These are phyloP conservation scores for Seriola rivoliana DNA, from an alignment of 2,113 vertebrate genomes.

Conservation along the genomic window DNA sequence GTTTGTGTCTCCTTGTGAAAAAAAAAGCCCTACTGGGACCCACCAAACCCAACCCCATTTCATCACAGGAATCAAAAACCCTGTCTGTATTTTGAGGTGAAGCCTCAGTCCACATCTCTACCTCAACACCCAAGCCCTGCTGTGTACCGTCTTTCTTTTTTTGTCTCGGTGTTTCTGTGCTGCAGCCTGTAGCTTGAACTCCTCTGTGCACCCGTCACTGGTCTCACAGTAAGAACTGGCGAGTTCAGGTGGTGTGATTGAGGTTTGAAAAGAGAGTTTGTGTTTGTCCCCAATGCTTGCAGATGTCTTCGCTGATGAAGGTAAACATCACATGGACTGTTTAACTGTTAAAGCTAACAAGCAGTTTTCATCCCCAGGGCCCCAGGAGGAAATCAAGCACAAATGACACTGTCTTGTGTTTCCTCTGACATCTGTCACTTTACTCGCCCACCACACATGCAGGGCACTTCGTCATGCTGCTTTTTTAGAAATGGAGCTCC, in stretches of 20 bases:
- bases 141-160: slow-evolving; percentile 37
- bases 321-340: slow-evolving; percentile 77
- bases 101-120: slow-evolving; percentile 24
- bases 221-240: slow-evolving; percentile 12
- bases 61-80: slow-evolving; percentile 70
- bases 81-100: slow-evolving; percentile 59
- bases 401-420: slow-evolving; percentile 51
- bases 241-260: slow-evolving; percentile 45
- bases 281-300: slow-evolving; percentile 63
- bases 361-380: slow-evolving; percentile 69
- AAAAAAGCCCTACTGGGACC: slow-evolving; percentile 72
- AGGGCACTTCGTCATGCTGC: neutral
- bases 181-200: slow-evolving; percentile 47
- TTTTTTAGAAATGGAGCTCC: slow-evolving; percentile 1
- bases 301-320: slow-evolving; percentile 73
- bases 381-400: slow-evolving; percentile 69
- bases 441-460: neutral
- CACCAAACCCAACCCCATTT: slow-evolving; percentile 45
- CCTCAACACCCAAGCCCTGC: slow-evolving; percentile 22
- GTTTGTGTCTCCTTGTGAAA: slow-evolving; percentile 63
- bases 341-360: slow-evolving; percentile 70
- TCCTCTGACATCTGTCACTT: slow-evolving; percentile 50
- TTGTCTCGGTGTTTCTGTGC: neutral
- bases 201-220: neutral
- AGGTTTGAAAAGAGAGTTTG: slow-evolving; percentile 39